Conservation (phyloP, 2,797 vertebrate species). For the Schizopygopsis malacanthus region DNA sequence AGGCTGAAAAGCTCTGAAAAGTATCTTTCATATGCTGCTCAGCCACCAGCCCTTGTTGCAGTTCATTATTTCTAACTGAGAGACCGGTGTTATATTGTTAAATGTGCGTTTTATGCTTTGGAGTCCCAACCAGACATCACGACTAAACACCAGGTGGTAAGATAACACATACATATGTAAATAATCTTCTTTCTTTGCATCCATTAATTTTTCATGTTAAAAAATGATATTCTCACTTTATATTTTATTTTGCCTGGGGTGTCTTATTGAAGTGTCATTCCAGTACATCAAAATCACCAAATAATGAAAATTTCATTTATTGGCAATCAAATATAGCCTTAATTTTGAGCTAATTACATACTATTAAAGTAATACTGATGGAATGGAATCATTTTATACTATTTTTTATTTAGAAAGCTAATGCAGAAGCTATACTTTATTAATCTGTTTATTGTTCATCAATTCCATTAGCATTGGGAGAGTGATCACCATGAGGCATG, state of each 20-base stretch:
- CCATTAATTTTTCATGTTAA: neutral
- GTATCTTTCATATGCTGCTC: slow-evolving; percentile 83
- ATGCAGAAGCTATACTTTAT: neutral
- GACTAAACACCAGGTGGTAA: slow-evolving; percentile 71
- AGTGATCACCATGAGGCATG: neutral
- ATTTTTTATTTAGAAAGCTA: neutral
- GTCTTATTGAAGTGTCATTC: neutral
- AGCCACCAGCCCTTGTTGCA: slow-evolving; percentile 72
- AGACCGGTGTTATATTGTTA: slow-evolving; percentile 74
- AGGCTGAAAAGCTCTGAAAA: slow-evolving; percentile 76
- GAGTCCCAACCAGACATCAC: neutral
- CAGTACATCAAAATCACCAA: neutral
- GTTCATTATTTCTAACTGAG: slow-evolving; percentile 75
- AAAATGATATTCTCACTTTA: neutral
- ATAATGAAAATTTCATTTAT: neutral
- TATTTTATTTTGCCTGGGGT: neutral
- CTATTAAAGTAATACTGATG: neutral
- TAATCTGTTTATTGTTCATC: neutral
- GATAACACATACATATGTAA: slow-evolving; percentile 40
- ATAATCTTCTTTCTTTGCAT: neutral
- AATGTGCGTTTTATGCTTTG: neutral
- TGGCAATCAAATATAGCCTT: neutral
- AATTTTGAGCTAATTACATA: neutral
- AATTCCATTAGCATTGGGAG: neutral
- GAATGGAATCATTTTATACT: neutral